Base-by-base conservation (phyloP, 2,888 invertebrate genomes). In the Mythimna ferrago region DNA sequence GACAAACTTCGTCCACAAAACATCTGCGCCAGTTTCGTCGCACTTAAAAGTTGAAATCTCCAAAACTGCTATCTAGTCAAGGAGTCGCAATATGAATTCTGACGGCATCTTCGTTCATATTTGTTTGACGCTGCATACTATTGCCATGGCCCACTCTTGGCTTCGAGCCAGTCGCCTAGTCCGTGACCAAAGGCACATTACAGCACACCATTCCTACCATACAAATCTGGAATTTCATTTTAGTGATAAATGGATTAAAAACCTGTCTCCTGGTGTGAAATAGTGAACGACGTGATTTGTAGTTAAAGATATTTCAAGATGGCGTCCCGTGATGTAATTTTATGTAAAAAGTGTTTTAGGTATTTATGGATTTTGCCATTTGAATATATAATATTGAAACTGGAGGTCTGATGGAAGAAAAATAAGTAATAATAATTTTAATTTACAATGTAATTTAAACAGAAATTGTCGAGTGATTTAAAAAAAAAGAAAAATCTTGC, bases 191-290 rank as follows among this genome's bases (percentile, higher is more conserved):
- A 83, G 61, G 78, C 73, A 78, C 71, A 82, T 84, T 85, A 83
- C 68, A 78, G 74, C 80, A 78, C 78, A 82, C 85, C 77, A 78
- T 71, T 79, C 79, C 65, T 73, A 73, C 38, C 83, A 73, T 85
- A 83, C 81, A 80, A 83, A 81, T 85, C 73, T 69, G 82, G 74
- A 86, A 83, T 85, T 86, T 86, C 80, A 85, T 86, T 83, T 86
- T 57, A 79, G 78, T 83, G 81, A 91, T 89, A 88, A 90, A 91
- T 92, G 89, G 87, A 88, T 90, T 89, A 88, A 89, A 89, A 88
- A 85, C 74, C 80, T 76, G 75, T 82, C 84, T 80, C 53, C 68
- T 74, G 41, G 71, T 76, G 78, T 86, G 76, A 86, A 83, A 87
- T 83, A 85, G 60, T 68, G 79, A 78, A 68, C 19, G 71, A 82